phyloP scores from a whole-genome alignment of 2,797 vertebrate species.

The Ctenochaetus hawaiiensis region DNA sequence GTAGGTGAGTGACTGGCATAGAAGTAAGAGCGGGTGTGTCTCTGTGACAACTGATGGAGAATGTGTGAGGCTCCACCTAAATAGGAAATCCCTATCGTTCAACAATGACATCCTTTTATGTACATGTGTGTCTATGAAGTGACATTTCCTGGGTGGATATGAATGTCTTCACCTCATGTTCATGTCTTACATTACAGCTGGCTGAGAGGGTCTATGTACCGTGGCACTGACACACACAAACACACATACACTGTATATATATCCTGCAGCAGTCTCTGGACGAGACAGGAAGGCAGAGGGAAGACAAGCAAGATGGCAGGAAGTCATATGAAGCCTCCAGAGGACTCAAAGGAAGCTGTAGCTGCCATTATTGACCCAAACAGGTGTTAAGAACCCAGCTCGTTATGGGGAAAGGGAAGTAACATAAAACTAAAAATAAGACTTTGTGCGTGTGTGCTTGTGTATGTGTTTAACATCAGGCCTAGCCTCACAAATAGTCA shows the following conservation, averaged over 20 bases:
- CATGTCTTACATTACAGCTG: constrained; percentile 23
- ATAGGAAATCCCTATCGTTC: constrained; percentile 50
- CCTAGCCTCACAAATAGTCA: not conserved
- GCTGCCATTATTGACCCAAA: constrained; percentile 71
- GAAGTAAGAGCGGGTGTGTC: constrained; percentile 45
- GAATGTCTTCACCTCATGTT: constrained; percentile 44
- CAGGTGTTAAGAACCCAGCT: too few relatives aligned
- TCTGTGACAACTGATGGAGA: constrained; percentile 43
- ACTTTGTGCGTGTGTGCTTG: too few relatives aligned
- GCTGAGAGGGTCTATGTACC: constrained; percentile 16
- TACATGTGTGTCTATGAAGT: constrained; percentile 23
- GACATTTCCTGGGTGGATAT: constrained; percentile 45
- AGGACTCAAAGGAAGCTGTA: constrained; percentile 79
- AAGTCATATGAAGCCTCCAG: constrained; percentile 81
- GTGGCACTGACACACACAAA: not conserved
- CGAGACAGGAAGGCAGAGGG: constrained; percentile 71
- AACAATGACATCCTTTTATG: constrained; percentile 51
- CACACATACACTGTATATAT: not conserved
- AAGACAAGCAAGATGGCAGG: constrained; percentile 80
- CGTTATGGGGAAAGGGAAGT: too few relatives aligned
- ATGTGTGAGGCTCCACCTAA: constrained; percentile 41
- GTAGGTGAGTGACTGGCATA: constrained; percentile 36
- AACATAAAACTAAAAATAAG: too few relatives aligned
- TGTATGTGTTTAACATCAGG: not conserved
- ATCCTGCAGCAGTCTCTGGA: constrained; percentile 50